Conservation (phyloP, 2,888 invertebrate genomes). For the Linnaemya tessellans region DNA sequence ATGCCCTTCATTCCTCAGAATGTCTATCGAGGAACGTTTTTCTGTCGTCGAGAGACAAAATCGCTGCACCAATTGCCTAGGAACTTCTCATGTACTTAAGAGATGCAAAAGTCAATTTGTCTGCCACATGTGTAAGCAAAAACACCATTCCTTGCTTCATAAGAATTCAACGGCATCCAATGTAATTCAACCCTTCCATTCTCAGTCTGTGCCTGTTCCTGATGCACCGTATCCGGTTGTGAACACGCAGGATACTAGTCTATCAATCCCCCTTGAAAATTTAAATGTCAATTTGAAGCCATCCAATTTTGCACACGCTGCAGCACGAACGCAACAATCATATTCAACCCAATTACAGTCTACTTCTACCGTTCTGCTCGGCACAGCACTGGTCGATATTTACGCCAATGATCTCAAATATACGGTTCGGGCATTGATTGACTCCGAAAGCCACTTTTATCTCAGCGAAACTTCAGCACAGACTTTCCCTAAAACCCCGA, state of each 20-base stretch:
- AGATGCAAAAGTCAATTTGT: conserved; percentile 23
- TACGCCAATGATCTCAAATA: not conserved
- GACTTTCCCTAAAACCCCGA: not conserved
- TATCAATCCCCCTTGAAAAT: not conserved
- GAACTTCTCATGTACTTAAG: conserved; percentile 14
- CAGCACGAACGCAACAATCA: not conserved
- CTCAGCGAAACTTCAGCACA: not conserved
- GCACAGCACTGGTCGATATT: conserved; percentile 25
- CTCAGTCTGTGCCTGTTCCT: not conserved
- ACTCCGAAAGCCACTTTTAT: conserved; percentile 18
- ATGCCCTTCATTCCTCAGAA: conserved; percentile 4
- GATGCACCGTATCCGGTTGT: too few relatives aligned
- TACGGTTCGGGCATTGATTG: conserved; percentile 1
- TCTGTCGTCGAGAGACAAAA: not conserved
- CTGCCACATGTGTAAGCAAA: conserved; percentile 12
- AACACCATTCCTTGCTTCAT: conserved; percentile 22
- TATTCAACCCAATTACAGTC: conserved; percentile 27
- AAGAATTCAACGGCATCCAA: not conserved
- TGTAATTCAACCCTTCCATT: not conserved
- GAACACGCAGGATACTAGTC: not conserved
- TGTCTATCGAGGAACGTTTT: conserved; percentile 32
- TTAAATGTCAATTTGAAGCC: not conserved
- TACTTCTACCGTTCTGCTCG: conserved; percentile 15
- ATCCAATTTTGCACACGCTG: not conserved
- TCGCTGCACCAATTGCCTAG: conserved; percentile 24